Base-by-base conservation (phyloP, 2,888 invertebrate species). In the Drosophila suboccidentalis region DNA sequence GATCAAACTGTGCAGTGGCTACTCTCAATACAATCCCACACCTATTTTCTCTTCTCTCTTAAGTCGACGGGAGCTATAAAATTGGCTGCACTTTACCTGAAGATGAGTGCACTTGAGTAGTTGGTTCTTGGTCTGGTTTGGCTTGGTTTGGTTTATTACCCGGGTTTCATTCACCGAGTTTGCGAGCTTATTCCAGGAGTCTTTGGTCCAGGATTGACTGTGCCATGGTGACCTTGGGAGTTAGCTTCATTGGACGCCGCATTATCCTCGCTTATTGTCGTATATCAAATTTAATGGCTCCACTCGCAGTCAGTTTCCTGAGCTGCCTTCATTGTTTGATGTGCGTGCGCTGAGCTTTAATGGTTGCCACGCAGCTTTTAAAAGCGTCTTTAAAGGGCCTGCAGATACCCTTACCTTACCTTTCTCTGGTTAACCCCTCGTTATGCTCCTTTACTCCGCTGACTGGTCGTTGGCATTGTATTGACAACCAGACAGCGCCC, bases 251-350 rank as follows among this genome's bases (percentile, higher is more conserved):
- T 60, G 62, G 22, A 70, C 46, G 78, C 78, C 29, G 80, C 73
- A 87, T 84, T 84, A 87, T 82, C 78, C 78, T 19, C 77, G 82
- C 88, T 84, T 86, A 78, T 88, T 88, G 86, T 78, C 86, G 86
- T 88, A 86, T 82, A 84, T 88, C 88, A 84, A 78, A 88, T 71
- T 80, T 88, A 84, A 84, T 84, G 84, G 83, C 69, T 70, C 58
- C 69, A 71, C 85, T 70, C 63, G 79, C 67, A 72, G 67, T 22
- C 68, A 36, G 72, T 73, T 81, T 86, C 83, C 86, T 73, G 74
- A 60, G 87, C 62, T 49, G 59, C 74, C 70, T 51, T 61, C 66
- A 65, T 72, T 69, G 68, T 59, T 65, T 73, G 73, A 36, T 65
- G 78, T 78, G 73, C 65, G 73, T 71, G 75, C 50, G 41, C 10